Base-by-base conservation (phyloP, 2,888 invertebrate species). In the Drosophila subquinaria region DNA sequence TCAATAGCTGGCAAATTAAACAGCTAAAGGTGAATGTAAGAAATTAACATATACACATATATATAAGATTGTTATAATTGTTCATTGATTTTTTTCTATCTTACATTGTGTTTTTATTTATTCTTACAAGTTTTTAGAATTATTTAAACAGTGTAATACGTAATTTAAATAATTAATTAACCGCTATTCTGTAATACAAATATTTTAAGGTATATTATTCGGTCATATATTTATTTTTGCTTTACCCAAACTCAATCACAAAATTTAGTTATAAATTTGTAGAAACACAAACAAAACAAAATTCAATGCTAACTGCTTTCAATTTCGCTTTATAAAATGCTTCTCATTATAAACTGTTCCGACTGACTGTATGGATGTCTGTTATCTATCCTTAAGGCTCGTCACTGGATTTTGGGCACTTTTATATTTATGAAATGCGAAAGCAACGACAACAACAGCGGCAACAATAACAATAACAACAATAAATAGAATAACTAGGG, bases 341-440 rank as follows among this genome's bases (percentile, higher is more conserved):
- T 59, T 33, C 69, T 73, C 62, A 78, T 76, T 76, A 78, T 56
- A 45, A 78, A 63, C 61, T 42, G 51, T 13, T 42, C 38, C 17
- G 56, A 10, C 17, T 38, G 35, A 33, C 57, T 57, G 15, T 17
- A 35, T 61, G 51, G 15, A 33, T 55, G 48, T n/a, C 17, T 73
- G 65, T 59, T 73, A 73, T 76, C 69, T 72, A 73, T 70, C 47
- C 68, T 66, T 65, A 69, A 66, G 73, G 71, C 69, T 81, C 75
- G 75, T 81, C 74, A 81, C 66, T 74, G 66, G 74, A 78, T 81
- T 79, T 69, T 68, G 57, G 68, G 68, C 80, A 79, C 79, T 82
- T 81, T 82, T 82, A 73, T 81, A 82, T 81, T 82, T 79, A 81
- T 82, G 67, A 82, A 81, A 76, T 82, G 73, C 76, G 76, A 82